Conservation (phyloP, 2,113 vertebrate genomes). For the Athene cunicularia region DNA sequence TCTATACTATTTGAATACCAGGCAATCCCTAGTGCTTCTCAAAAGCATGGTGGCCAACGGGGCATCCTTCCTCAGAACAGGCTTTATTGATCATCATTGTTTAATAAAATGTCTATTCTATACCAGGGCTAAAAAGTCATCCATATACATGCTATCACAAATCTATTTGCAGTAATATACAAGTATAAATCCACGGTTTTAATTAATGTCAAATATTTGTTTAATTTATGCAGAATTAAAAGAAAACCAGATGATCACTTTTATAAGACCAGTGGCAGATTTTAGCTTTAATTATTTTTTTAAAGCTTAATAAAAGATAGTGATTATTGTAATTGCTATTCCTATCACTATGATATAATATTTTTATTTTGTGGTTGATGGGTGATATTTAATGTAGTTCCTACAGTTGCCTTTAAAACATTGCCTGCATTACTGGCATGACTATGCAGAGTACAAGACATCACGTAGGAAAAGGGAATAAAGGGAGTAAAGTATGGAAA, state of each 20-base stretch:
- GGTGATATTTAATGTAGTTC: constrained; percentile 19
- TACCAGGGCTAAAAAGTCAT: background rate
- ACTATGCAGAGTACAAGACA: background rate
- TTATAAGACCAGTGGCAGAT: constrained; percentile 52
- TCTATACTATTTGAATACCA: constrained; percentile 1
- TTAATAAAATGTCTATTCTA: constrained; percentile 16
- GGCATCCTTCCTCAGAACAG: background rate
- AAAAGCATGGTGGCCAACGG: background rate
- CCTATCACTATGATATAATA: constrained; percentile 42
- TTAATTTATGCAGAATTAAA: constrained; percentile 66
- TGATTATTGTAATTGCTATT: constrained; percentile 29
- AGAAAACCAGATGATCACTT: constrained; percentile 54
- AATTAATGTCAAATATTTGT: constrained; percentile 70
- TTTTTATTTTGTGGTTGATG: constrained; percentile 48
- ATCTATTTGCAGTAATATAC: constrained; percentile 44
- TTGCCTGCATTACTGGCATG: background rate
- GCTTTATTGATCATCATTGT: constrained; percentile 13
- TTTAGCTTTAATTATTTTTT: constrained; percentile 69
- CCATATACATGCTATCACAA: background rate
- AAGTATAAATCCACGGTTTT: constrained; percentile 48
- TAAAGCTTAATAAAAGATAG: constrained; percentile 49
- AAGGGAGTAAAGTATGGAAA: background rate
- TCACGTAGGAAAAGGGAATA: background rate
- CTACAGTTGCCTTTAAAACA: constrained; percentile 20
- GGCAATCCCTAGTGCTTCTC: background rate